These are phyloP conservation scores for Himalopsyche japonica DNA, from an alignment of 2,888 invertebrate species.

Conservation along the genomic window DNA sequence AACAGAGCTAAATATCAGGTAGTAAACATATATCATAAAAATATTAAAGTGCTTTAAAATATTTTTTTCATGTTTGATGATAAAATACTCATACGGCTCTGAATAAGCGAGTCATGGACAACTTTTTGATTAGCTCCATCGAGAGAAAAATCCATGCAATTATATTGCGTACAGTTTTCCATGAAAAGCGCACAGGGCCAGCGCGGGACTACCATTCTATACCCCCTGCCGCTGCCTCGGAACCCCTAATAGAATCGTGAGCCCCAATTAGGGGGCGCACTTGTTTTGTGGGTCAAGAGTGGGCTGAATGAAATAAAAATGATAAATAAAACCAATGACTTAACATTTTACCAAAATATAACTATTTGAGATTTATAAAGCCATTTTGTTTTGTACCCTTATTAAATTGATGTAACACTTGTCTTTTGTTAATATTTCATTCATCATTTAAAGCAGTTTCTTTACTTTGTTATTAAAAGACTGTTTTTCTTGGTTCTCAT, in stretches of 20 bases:
- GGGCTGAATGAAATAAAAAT: slow-evolving; percentile 15
- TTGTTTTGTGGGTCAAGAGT: slow-evolving; percentile 34
- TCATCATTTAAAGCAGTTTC: no score
- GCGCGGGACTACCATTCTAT: background rate
- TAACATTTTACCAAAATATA: background rate
- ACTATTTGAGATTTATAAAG: no score
- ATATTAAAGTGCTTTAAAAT: no score
- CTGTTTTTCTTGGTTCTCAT: no score
- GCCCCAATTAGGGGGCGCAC: slow-evolving; percentile 26
- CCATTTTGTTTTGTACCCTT: no score
- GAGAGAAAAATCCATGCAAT: slow-evolving; percentile 27
- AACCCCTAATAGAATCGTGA: background rate
- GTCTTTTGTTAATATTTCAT: no score
- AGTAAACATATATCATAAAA: no score
- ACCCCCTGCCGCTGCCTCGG: background rate
- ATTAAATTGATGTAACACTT: no score
- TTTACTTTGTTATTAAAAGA: no score
- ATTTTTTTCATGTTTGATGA: no score
- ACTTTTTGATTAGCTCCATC: slow-evolving; percentile 31
- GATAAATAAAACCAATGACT: background rate
- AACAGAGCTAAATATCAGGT: no score
- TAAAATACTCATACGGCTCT: background rate
- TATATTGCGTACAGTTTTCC: slow-evolving; percentile 24
- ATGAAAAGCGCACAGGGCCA: slow-evolving; percentile 11
- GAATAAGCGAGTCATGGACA: slow-evolving; percentile 16